These are phyloP conservation scores for Acipenser ruthenus DNA, from an alignment of 2,797 vertebrate species.

Conservation along the genomic window DNA sequence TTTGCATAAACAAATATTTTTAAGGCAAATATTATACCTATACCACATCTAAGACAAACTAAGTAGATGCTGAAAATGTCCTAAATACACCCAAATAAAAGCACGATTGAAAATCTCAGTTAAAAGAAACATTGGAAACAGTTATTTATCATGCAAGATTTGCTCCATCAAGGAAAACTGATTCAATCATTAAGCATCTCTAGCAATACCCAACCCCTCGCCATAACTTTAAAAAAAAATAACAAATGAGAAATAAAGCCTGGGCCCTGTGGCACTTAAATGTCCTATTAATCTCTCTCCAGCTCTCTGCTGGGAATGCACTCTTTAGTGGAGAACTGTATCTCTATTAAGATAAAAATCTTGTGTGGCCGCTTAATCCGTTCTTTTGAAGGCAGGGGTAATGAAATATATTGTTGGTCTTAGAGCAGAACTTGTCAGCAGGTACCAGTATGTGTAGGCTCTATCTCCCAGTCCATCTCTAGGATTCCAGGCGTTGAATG, in stretches of 20 bases:
- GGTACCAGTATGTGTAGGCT: conserved; percentile 9
- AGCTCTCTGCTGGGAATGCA: neutral
- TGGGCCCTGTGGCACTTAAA: too few species aligned
- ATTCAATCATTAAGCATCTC: too few species aligned
- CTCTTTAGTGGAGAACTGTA: neutral
- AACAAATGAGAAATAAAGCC: too few species aligned
- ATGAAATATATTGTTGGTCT: conserved; percentile 7
- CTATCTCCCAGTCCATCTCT: conserved; percentile 31
- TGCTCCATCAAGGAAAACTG: too few species aligned
- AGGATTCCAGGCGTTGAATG: conserved; percentile 7
- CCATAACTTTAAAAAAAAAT: too few species aligned
- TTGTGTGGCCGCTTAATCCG: neutral
- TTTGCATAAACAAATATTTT: too few species aligned
- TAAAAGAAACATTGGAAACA: neutral
- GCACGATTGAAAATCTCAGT: conserved; percentile 17
- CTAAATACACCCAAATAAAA: conserved; percentile 29
- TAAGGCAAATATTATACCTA: too few species aligned
- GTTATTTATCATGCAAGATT: too few species aligned
- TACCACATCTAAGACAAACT: too few species aligned
- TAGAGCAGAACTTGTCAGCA: conserved; percentile 10
- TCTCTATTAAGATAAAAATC: conserved; percentile 7
- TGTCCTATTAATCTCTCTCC: neutral
- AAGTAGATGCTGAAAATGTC: neutral
- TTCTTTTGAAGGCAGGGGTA: conserved; percentile 11
- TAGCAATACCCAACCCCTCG: too few species aligned